Base-by-base conservation (phyloP, 1,140 invertebrate species). In the Leucophenga varia region DNA sequence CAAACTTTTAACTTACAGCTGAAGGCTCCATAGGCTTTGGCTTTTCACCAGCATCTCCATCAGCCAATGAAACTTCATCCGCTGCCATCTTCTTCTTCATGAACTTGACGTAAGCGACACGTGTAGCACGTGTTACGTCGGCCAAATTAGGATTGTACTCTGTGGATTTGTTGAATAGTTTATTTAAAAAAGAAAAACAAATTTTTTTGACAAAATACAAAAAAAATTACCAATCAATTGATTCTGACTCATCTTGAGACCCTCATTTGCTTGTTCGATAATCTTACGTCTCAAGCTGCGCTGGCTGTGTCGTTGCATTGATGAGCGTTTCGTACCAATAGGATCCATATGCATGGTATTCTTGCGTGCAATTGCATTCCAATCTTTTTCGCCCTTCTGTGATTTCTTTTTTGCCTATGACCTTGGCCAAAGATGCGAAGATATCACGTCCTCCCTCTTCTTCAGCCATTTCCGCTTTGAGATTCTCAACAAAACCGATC, bases 91-190 rank as follows among this genome's bases (percentile, higher is more conserved):
- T 77, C 54, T 86, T 84, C 30, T 86, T 82, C 82, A 91, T 91
- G 63, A 92, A 92, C 72, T 91, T 91, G 20, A 88, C 89, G 56
- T 91, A 91, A 2, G 90, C 90, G 13, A 91, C 81, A 57, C 89
- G 79, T 1, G 89, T 88, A 1, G 83, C 84, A 3, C 86, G 84
- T 1, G 88, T 82, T 0, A 90, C 83, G 6, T 82, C 82, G 5
- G 83, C 82, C 28, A 91, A 72, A 63, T 86, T 87, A 0, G 90
- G 90, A 80, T 91, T 92, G 65, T 86, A 91, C 64, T 89, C 86
- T 84, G 56, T 9, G 58, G 51, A 9, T 31, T 12, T 2, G 8
- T 6, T 54, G 32, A 22, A 59, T 43, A 30, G 12, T 16, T n/a
- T 39, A 41, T 39, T 14, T 8, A 37, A 52, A 41, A 46, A 28